These are phyloP conservation scores for Creontiades dilutus DNA, from an alignment of 2,888 invertebrate genomes.

Conservation along the genomic window DNA sequence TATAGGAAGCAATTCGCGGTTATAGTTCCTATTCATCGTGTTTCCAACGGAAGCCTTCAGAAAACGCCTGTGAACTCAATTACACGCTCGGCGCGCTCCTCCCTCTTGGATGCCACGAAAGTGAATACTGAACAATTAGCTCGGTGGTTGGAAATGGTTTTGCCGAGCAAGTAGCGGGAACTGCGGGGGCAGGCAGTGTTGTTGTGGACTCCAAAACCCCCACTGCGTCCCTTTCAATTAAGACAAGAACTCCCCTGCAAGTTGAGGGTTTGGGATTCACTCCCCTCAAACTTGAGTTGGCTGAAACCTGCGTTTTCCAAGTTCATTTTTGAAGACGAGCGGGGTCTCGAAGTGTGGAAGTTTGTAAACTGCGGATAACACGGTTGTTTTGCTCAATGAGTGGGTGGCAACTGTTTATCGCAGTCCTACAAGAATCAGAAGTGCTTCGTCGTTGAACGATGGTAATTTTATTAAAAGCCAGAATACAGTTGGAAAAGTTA, in stretches of 20 bases:
- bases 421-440: no score
- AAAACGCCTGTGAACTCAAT: slow-evolving; percentile 20
- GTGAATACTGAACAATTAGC: slow-evolving; percentile 48
- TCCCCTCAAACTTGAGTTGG: background rate
- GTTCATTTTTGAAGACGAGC: background rate
- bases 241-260: background rate
- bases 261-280: slow-evolving; percentile 23
- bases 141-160: slow-evolving; percentile 40
- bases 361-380: no score
- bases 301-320: background rate
- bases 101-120: slow-evolving; percentile 2
- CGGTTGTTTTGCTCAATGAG: no score
- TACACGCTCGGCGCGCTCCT: slow-evolving; percentile 26
- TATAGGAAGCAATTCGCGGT: background rate
- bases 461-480: no score
- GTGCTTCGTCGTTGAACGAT: no score
- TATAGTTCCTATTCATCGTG: background rate
- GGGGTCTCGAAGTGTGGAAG: no score
- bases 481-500: no score
- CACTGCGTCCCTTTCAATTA: slow-evolving; percentile 9
- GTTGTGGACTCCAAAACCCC: slow-evolving; percentile 17
- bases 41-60: background rate
- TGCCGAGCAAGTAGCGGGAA: background rate
- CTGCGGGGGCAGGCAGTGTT: background rate
- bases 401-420: no score